These are phyloP conservation scores for Petrocephalus sullivani DNA, from an alignment of 2,797 vertebrate species.

Conservation along the genomic window DNA sequence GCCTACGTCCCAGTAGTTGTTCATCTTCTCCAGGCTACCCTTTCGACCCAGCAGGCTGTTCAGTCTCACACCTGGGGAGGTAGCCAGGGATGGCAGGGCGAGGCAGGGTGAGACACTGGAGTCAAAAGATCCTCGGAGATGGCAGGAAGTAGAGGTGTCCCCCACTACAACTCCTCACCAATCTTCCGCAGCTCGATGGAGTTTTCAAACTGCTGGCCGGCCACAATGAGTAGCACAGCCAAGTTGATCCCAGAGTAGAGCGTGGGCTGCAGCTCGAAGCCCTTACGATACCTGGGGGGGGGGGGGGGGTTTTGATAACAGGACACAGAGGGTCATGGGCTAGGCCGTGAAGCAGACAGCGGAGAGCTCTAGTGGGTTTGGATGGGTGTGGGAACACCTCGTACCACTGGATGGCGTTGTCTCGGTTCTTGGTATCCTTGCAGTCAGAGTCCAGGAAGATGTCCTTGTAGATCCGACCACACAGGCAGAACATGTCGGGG, in stretches of 20 bases:
- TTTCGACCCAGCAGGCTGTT: conserved; percentile 90
- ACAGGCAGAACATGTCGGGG: conserved; percentile 93
- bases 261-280: conserved; percentile 88
- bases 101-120: background rate
- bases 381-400: background rate
- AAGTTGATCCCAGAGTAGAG: conserved; percentile 93
- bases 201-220: conserved; percentile 90
- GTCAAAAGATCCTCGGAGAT: background rate
- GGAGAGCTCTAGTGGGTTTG: background rate
- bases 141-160: background rate
- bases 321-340: background rate
- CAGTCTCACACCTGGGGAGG: conserved; percentile 73
- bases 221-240: conserved; percentile 81
- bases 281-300: conserved; percentile 82
- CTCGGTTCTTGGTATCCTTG: conserved; percentile 78
- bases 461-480: conserved; percentile 95
- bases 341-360: background rate
- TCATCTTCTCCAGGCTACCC: conserved; percentile 93
- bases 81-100: background rate
- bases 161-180: conserved; percentile 58
- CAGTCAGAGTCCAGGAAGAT: conserved; percentile 89
- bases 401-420: conserved; percentile 86
- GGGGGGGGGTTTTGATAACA: background rate
- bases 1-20: conserved; percentile 92
- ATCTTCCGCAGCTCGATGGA: conserved; percentile 92